A percentile compares a stretch with the other conserved stretches of the same genome.
These are phyloP conservation scores for Holothuria glaberrima DNA, from an alignment of 35 echinoderm and acorn worm genomes.

Conservation along the genomic window DNA sequence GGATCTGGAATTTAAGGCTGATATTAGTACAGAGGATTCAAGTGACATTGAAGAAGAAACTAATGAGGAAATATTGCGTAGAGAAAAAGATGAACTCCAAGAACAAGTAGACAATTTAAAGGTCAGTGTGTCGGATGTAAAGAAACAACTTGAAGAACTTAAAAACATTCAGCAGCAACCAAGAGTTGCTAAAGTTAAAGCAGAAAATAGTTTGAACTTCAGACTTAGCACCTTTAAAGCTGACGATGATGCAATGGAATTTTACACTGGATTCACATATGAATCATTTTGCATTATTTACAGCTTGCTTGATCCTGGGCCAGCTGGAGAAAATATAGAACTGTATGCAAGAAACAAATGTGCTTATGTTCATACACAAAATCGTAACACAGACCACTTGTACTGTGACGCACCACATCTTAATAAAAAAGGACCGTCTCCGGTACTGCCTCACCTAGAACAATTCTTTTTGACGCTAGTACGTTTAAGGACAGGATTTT, in stretches of 20 bases:
- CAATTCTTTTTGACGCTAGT: constrained; percentile 8
- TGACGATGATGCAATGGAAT: constrained; percentile 6
- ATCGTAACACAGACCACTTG: not conserved
- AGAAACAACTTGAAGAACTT: not conserved
- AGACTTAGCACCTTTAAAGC: not conserved
- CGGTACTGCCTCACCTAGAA: not conserved
- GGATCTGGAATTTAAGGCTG: not conserved
- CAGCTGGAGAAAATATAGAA: constrained; percentile 2
- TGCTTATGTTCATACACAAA: constrained; percentile 1
- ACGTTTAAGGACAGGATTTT: not conserved
- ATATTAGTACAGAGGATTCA: not conserved
- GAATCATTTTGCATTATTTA: constrained; percentile 3
- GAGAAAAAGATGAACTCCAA: not conserved
- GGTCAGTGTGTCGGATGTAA: not conserved
- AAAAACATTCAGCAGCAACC: not conserved
- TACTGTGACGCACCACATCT: not conserved
- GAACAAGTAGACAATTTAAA: constrained; percentile 1
- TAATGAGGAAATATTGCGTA: not conserved
- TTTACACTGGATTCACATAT: no score
- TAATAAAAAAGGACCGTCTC: not conserved
- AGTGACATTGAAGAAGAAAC: not conserved
- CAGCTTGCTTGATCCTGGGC: not conserved
- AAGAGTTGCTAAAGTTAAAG: not conserved
- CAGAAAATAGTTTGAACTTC: not conserved
- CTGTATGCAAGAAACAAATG: not conserved